Evolutionary conservation across 2,888 invertebrate genomes (phyloP).

Genomic region (Silvanus unidentatus): DNA sequence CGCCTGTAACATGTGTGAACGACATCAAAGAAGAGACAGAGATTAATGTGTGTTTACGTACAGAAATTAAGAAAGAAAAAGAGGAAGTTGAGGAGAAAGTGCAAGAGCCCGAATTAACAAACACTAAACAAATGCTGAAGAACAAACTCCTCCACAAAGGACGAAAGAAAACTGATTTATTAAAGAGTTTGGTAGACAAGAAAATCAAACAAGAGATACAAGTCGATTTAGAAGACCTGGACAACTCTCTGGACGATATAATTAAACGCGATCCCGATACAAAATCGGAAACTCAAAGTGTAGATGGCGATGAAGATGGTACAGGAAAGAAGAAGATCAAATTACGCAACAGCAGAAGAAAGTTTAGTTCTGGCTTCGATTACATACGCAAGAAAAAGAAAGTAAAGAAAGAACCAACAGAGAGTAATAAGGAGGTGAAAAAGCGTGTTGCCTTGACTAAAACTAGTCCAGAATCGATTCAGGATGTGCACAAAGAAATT

Average conservation of each 20-base stretch:
- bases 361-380: conserved; percentile 80
- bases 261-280: conserved; percentile 40
- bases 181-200: conserved; percentile 32
- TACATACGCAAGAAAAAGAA: conserved; percentile 87
- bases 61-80: conserved; percentile 41
- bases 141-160: conserved; percentile 27
- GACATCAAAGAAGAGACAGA: conserved; percentile 8
- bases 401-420: conserved; percentile 52
- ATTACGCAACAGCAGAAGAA: conserved; percentile 62
- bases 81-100: conserved; percentile 31
- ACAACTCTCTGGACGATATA: conserved; percentile 28
- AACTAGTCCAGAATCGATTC: conserved; percentile 60
- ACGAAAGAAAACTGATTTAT: conserved; percentile 27
- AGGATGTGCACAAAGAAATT: conserved; percentile 79
- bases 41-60: conserved; percentile 25
- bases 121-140: conserved; percentile 28
- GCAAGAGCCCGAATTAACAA: conserved; percentile 15
- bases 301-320: conserved; percentile 37
- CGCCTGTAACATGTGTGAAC: conserved; percentile 58
- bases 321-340: conserved; percentile 50
- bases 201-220: conserved; percentile 32
- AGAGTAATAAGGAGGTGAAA: conserved; percentile 20
- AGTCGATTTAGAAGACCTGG: conserved; percentile 30
- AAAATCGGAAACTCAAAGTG: conserved; percentile 40
- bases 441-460: conserved; percentile 43